Conservation (phyloP, 2,797 vertebrate species). For the Sebastes hubbsi region DNA sequence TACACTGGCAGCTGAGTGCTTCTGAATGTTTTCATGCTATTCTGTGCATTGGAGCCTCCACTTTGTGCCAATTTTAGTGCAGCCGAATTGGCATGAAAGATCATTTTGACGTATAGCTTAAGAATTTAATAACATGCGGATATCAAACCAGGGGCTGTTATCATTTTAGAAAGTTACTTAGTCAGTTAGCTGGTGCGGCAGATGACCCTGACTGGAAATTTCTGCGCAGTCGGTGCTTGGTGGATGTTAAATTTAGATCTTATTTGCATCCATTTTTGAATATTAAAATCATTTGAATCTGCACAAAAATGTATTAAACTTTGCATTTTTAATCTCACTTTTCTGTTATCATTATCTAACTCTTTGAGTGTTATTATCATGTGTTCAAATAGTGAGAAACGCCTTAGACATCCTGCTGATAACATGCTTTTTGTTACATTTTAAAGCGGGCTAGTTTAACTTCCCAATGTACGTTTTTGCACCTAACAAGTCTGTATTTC, state of each 20-base stretch:
- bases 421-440: neutral
- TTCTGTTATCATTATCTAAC: neutral
- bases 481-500: neutral
- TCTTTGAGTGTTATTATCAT: neutral
- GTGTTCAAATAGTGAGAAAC: neutral
- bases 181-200: neutral
- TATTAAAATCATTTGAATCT: neutral
- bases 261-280: neutral
- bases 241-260: neutral
- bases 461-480: neutral
- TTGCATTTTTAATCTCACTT: neutral
- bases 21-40: neutral
- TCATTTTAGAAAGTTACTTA: neutral
- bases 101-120: neutral
- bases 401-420: neutral
- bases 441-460: neutral
- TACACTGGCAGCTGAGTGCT: neutral
- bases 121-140: neutral
- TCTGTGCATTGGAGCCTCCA: neutral
- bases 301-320: neutral
- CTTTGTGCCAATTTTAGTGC: neutral
- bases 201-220: accelerated
- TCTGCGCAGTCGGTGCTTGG: neutral
- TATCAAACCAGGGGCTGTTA: neutral
- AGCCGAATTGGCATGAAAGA: neutral